Base-by-base conservation (phyloP, 2,888 invertebrate species). In the Tiliacea aurago region DNA sequence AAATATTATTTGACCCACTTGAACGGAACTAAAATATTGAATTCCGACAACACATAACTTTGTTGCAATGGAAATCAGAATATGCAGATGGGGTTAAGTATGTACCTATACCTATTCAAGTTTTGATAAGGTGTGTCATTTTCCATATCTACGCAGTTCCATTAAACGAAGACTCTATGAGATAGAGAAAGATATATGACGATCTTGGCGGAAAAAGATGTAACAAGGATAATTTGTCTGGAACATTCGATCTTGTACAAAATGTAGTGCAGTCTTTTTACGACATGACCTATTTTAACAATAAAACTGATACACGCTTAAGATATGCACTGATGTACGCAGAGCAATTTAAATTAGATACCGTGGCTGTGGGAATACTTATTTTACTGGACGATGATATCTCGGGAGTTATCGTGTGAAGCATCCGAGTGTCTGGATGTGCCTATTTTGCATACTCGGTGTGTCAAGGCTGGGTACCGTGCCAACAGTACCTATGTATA, bases 341-440 rank as follows among this genome's bases (percentile, higher is more conserved):
- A 80, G 81, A 68, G 86, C 83, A 86, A 87, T 89, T 90, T 88
- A 88, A 91, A 91, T 90, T 90, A 89, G 84, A 85, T 85, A 84
- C 76, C 56, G 76, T 33, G 51, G 6, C 67, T 86, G 80, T 81
- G 80, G 76, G 85, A 87, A 87, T 85, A 86, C 76, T 83, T 84
- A 83, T 86, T 86, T 76, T 67, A 67, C 80, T 85, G 79, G 53
- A 58, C 80, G 86, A 86, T 88, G 65, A 68, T 84, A 90, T 89
- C 86, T 78, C 20, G 18, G 78, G 68, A 82, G 73, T 83, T 81
- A 83, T 85, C 83, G 80, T 76, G 79, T 67, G 80, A 78, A 71
- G 61, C 67, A 84, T 79, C 81, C 28, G 53, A 83, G 70, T 72
- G 75, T 73, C 73, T 78, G 72, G 68, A 73, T 78, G 66, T 64